Percentiles rank a stretch among this genome's conserved stretches.
Conservation (phyloP, 1,140 invertebrate species). For the Thaumetopoea pityocampa region DNA sequence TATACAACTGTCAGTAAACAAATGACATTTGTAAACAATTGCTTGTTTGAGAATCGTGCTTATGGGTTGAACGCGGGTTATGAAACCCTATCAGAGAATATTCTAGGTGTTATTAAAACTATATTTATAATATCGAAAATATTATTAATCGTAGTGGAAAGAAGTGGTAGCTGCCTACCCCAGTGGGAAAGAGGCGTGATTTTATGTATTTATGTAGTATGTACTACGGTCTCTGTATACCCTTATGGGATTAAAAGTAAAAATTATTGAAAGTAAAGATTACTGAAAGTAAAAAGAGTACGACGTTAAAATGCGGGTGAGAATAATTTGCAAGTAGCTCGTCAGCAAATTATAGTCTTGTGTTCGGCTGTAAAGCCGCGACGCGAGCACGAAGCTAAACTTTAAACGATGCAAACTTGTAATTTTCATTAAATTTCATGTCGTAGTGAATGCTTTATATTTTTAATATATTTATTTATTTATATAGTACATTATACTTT, state of each 20-base stretch:
- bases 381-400: constrained; percentile 43
- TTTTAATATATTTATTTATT: too few relatives aligned
- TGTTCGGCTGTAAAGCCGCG: constrained; percentile 45
- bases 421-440: constrained; percentile 59
- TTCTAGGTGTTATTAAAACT: constrained; percentile 24
- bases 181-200: too few relatives aligned
- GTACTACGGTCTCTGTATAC: too few relatives aligned
- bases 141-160: too few relatives aligned
- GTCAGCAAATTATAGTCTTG: constrained; percentile 61
- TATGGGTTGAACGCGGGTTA: constrained; percentile 33
- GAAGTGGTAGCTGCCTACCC: too few relatives aligned
- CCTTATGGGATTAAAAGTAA: too few relatives aligned
- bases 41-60: constrained; percentile 45
- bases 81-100: constrained; percentile 30
- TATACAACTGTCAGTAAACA: constrained; percentile 12
- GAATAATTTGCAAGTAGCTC: constrained; percentile 50
- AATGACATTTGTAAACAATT: constrained; percentile 32
- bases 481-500: too few relatives aligned
- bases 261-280: constrained; percentile 12
- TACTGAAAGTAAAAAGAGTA: constrained; percentile 31
- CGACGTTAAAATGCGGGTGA: constrained; percentile 37
- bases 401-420: constrained; percentile 55
- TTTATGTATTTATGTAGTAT: too few relatives aligned
- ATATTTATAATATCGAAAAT: too few relatives aligned
- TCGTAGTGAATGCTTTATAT: too few relatives aligned